Evolutionary conservation across 2,888 invertebrate genomes (phyloP).

Genomic region (Agrochola lota): DNA sequence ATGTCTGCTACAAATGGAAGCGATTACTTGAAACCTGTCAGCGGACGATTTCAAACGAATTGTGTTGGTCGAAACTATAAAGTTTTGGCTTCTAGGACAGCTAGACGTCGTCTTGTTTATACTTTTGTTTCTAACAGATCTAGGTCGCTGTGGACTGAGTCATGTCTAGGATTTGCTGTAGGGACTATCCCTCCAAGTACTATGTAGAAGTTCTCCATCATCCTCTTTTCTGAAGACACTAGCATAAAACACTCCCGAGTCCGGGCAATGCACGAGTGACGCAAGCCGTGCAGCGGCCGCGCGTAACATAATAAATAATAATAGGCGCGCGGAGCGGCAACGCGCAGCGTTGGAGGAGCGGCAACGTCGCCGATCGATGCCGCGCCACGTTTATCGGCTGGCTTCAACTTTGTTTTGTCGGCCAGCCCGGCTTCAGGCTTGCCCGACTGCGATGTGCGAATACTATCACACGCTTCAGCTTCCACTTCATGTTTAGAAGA

Average conservation of each 20-base stretch:
- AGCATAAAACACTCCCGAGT: conserved; percentile 63
- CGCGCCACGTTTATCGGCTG: conserved; percentile 71
- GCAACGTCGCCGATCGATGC: conserved; percentile 81
- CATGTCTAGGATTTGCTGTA: not conserved
- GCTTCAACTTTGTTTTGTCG: conserved; percentile 69
- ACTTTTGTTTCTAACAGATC: not conserved
- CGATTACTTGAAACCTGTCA: not conserved
- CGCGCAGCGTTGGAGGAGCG: conserved; percentile 72
- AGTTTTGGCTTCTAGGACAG: not conserved
- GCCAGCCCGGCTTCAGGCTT: conserved; percentile 53
- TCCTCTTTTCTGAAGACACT: conserved; percentile 39
- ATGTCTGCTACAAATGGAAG: not conserved
- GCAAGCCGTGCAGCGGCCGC: conserved; percentile 71
- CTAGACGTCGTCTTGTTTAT: not conserved
- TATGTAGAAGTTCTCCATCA: conserved; percentile 3
- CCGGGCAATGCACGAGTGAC: conserved; percentile 75
- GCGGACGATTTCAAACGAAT: not conserved
- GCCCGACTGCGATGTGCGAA: conserved; percentile 51
- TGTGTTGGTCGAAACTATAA: not conserved
- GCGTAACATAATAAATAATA: conserved; percentile 79
- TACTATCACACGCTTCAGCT: conserved; percentile 51
- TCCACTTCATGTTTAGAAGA: conserved; percentile 39
- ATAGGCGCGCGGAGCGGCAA: conserved; percentile 76
- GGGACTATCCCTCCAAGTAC: not conserved
- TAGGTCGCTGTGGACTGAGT: not conserved